These are phyloP conservation scores for Rambutsinella grinnellia DNA, from an alignment of 2,888 invertebrate species.

Conservation along the genomic window DNA sequence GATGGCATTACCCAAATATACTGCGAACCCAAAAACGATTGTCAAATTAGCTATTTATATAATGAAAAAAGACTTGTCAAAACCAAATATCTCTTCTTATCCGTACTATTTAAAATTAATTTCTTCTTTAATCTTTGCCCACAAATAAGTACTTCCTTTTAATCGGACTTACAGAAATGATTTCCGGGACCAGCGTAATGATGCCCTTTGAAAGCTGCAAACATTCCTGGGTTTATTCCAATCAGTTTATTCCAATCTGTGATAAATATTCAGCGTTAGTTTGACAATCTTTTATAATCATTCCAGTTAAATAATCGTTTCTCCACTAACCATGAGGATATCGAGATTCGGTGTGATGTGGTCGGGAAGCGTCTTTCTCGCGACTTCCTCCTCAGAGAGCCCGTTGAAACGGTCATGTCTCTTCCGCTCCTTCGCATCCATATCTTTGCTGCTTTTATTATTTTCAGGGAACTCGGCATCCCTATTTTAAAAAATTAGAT, in stretches of 20 bases:
- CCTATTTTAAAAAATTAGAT: constrained; percentile 26
- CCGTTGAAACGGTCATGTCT: constrained; percentile 96
- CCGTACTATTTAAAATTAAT: background rate
- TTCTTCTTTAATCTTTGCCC: background rate
- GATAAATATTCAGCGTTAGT: background rate
- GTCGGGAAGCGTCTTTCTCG: constrained; percentile 93
- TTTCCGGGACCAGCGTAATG: constrained; percentile 99
- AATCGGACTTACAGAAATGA: constrained; percentile 86
- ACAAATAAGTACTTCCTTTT: background rate
- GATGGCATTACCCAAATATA: constrained; percentile 99
- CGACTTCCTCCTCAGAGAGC: constrained; percentile 96
- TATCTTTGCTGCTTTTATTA: constrained; percentile 44
- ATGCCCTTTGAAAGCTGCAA: constrained; percentile 97
- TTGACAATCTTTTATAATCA: too few species aligned
- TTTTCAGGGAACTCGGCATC: constrained; percentile 54
- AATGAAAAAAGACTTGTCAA: background rate
- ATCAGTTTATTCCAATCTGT: constrained; percentile 73
- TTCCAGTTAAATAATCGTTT: too few species aligned
- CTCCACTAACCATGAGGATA: constrained; percentile 92
- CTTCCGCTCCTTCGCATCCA: constrained; percentile 83
- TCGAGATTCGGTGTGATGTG: constrained; percentile 94
- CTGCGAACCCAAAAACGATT: constrained; percentile 73
- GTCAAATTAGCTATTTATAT: too few species aligned
- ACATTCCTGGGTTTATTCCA: constrained; percentile 97
- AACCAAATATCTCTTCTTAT: background rate